Conservation (phyloP, 2,888 invertebrate genomes). For the Marasmarcha lunaedactyla region DNA sequence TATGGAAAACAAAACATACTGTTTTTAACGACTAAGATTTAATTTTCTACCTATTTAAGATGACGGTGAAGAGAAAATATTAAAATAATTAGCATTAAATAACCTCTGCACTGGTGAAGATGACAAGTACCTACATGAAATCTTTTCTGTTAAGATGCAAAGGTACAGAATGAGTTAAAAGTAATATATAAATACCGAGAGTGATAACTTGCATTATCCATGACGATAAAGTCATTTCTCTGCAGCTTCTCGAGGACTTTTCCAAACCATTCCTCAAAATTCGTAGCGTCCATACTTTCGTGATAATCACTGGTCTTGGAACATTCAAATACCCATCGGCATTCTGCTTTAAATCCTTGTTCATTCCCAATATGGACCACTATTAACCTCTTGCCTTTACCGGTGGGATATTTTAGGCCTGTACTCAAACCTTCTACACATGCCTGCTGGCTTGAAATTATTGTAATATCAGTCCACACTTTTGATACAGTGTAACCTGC, state of each 20-base stretch:
- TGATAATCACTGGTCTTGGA: slow-evolving; percentile 1
- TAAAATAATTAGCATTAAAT: neutral
- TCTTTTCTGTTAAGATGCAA: no score
- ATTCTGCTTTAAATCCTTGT: slow-evolving; percentile 3
- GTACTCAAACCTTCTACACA: slow-evolving; percentile 2
- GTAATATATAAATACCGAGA: no score
- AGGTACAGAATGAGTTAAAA: no score
- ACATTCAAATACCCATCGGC: slow-evolving; percentile 3
- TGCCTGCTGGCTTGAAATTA: slow-evolving; percentile 1
- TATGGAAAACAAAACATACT: no score
- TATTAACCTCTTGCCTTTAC: slow-evolving; percentile 4
- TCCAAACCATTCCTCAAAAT: slow-evolving; percentile 2
- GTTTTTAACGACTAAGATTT: no score
- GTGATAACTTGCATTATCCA: neutral
- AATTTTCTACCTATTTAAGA: no score
- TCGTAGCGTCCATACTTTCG: slow-evolving; percentile 2
- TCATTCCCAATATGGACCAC: slow-evolving; percentile 2
- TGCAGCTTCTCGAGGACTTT: neutral
- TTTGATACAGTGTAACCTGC: slow-evolving; percentile 5
- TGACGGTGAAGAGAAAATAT: neutral
- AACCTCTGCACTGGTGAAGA: neutral
- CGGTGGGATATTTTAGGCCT: neutral
- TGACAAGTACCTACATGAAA: no score
- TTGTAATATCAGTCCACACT: neutral
- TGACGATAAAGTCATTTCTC: neutral